phyloP scores from a whole-genome alignment of 2,113 vertebrate species.

The Malurus elegans region DNA sequence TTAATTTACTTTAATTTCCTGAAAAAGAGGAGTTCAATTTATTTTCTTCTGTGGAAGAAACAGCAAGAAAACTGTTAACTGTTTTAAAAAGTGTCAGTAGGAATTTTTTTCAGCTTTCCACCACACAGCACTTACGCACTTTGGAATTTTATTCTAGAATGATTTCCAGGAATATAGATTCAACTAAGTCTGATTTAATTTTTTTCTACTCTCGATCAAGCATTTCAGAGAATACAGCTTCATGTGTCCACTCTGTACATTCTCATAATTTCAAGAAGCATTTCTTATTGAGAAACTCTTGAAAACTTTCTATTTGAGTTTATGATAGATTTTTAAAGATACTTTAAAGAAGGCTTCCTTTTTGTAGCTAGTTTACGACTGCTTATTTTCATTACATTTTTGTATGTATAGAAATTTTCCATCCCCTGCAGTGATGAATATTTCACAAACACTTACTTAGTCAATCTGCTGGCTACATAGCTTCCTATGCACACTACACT shows the following conservation, averaged over 20 bases:
- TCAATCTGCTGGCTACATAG: neutral
- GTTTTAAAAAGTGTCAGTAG: neutral
- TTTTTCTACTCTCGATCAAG: neutral
- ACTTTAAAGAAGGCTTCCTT: neutral
- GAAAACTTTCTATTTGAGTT: neutral
- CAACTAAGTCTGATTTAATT: neutral
- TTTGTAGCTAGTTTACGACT: neutral
- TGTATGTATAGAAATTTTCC: neutral
- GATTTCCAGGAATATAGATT: neutral
- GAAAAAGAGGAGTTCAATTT: neutral
- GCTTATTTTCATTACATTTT: neutral
- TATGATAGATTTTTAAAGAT: neutral
- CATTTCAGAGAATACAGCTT: neutral
- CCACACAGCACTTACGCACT: accelerated
- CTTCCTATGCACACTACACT: neutral
- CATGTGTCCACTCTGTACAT: neutral
- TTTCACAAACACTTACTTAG: neutral
- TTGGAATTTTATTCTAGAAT: neutral
- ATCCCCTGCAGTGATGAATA: neutral
- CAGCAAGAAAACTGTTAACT: neutral
- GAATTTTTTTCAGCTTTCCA: neutral
- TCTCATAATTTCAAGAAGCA: neutral
- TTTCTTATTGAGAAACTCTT: neutral
- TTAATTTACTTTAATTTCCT: neutral
- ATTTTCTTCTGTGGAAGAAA: neutral